These are phyloP conservation scores for Leptatherina wallacei DNA, from an alignment of 2,797 vertebrate species.

Conservation along the genomic window DNA sequence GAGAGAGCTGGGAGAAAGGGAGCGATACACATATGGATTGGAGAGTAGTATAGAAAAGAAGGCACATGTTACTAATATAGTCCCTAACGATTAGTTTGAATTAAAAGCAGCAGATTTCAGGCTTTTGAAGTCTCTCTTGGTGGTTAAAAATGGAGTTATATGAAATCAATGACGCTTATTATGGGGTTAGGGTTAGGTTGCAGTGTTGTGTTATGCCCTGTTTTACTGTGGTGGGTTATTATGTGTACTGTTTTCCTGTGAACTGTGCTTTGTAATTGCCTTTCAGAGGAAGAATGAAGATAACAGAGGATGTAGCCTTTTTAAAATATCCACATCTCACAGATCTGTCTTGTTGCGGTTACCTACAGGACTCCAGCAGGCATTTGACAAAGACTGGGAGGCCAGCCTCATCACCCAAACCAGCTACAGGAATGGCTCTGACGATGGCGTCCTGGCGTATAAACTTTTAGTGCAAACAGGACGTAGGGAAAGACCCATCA, in stretches of 20 bases:
- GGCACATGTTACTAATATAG: slow-evolving; percentile 79
- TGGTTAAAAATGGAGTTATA: slow-evolving; percentile 63
- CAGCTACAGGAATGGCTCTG: slow-evolving; percentile 93
- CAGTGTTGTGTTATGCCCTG: slow-evolving; percentile 46
- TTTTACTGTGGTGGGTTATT: slow-evolving; percentile 29
- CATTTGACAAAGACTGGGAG: slow-evolving; percentile 96
- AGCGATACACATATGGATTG: slow-evolving; percentile 68
- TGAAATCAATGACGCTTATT: slow-evolving; percentile 71
- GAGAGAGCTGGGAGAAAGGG: slow-evolving; percentile 52
- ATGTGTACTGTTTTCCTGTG: slow-evolving; percentile 33
- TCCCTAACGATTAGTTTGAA: slow-evolving; percentile 66
- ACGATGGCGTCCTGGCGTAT: slow-evolving; percentile 93
- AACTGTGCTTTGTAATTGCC: slow-evolving; percentile 12
- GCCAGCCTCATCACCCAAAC: slow-evolving; percentile 89
- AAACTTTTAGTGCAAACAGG: slow-evolving; percentile 97
- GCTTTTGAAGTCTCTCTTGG: slow-evolving; percentile 70
- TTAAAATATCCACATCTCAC: slow-evolving; percentile 45
- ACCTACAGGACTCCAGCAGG: slow-evolving; percentile 91
- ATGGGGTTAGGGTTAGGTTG: slow-evolving; percentile 47
- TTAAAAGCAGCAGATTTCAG: slow-evolving; percentile 67
- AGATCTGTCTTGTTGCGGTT: slow-evolving; percentile 46
- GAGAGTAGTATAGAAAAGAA: slow-evolving; percentile 60
- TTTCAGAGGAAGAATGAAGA: slow-evolving; percentile 34
- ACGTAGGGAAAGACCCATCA: slow-evolving; percentile 92
- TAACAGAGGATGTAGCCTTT: slow-evolving; percentile 46